These are phyloP conservation scores for Formica selysi DNA, from an alignment of 1,140 invertebrate genomes.

Conservation along the genomic window DNA sequence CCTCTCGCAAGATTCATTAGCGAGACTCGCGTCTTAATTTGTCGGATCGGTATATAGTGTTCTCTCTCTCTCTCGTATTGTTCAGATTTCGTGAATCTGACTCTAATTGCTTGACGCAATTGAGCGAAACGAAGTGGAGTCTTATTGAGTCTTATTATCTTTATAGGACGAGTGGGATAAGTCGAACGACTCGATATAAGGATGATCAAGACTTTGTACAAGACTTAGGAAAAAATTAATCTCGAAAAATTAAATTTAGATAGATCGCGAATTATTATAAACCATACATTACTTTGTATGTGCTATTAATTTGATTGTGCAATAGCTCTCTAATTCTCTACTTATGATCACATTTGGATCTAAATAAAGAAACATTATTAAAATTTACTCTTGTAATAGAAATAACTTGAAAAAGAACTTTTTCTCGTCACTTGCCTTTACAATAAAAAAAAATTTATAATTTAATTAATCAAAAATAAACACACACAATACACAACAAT, in stretches of 20 bases:
- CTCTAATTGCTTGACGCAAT: not conserved
- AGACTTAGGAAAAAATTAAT: not conserved
- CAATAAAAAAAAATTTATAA: no score
- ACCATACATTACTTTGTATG: no score
- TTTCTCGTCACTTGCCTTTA: no score
- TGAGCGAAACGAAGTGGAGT: not conserved
- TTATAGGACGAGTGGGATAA: not conserved
- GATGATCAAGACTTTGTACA: no score
- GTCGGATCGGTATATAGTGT: not conserved
- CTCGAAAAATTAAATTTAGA: not conserved
- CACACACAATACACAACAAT: no score
- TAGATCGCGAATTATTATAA: not conserved
- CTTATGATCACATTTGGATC: not conserved
- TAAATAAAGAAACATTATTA: not conserved
- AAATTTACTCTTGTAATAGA: not conserved
- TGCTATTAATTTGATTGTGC: not conserved
- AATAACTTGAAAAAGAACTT: not conserved
- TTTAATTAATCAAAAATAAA: no score
- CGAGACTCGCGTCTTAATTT: conserved; percentile 45
- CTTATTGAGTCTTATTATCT: not conserved
- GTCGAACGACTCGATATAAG: not conserved
- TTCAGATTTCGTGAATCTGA: conserved; percentile 28
- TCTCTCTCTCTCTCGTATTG: not conserved
- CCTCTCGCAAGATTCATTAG: conserved; percentile 32
- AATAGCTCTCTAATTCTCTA: not conserved